Evolutionary conservation across 2,888 invertebrate species (phyloP).

Genomic region (Copidosoma aretas): DNA sequence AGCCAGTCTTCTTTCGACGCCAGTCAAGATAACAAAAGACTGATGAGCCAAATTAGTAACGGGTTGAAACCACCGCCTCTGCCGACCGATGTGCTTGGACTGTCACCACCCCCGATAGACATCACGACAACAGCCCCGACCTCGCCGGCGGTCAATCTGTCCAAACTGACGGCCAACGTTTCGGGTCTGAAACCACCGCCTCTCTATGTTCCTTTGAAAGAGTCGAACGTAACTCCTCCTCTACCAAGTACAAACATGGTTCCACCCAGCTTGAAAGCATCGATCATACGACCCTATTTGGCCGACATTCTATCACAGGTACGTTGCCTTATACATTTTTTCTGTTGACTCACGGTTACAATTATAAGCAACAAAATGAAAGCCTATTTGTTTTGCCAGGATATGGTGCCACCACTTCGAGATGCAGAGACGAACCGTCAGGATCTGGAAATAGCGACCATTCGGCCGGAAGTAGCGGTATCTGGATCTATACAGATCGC

Average conservation of each 20-base stretch:
- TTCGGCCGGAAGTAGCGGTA: slow-evolving; percentile 55
- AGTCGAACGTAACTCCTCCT: slow-evolving; percentile 47
- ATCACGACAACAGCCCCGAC: slow-evolving; percentile 51
- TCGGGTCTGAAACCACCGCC: slow-evolving; percentile 55
- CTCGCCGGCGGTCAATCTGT: slow-evolving; percentile 43
- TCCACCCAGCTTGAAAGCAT: slow-evolving; percentile 50
- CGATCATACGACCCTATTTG: slow-evolving; percentile 54
- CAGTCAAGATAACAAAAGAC: too few species aligned
- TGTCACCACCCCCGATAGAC: slow-evolving; percentile 57
- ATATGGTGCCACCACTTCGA: slow-evolving; percentile 59
- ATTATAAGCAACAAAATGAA: background rate
- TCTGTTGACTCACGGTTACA: background rate
- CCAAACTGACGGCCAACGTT: slow-evolving; percentile 44
- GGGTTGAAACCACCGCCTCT: slow-evolving; percentile 56
- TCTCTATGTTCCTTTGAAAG: slow-evolving; percentile 56
- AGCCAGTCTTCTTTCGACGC: background rate
- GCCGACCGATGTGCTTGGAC: slow-evolving; percentile 55
- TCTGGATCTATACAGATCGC: slow-evolving; percentile 60
- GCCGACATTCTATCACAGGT: slow-evolving; percentile 58
- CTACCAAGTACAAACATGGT: slow-evolving; percentile 44
- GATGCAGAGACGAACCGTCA: slow-evolving; percentile 36
- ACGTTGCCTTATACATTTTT: background rate
- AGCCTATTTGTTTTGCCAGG: slow-evolving; percentile 44
- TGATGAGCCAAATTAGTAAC: slow-evolving; percentile 43
- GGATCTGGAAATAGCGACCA: slow-evolving; percentile 52